Base-by-base conservation (phyloP, 2,113 vertebrate species). In the Labeo catla region DNA sequence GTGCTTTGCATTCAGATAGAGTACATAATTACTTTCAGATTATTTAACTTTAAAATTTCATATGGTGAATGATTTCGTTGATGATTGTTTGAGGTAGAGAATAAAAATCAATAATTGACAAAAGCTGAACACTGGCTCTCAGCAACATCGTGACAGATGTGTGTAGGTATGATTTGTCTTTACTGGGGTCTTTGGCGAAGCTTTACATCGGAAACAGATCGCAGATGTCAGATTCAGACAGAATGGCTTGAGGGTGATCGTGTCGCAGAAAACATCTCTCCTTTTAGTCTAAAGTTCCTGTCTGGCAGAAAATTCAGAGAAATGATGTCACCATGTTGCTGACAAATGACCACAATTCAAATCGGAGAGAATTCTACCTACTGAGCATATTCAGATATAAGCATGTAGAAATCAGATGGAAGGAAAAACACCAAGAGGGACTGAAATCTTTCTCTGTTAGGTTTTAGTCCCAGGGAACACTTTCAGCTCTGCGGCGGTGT, bases 61-160 rank as follows among this genome's bases (percentile, higher is more conserved):
- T 63, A 61, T 61, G 57, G 52, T 39, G 9, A 78, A 57, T 57
- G 15, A 45, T 12, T 59, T 63, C 13, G 6, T n/a, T 57, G 76
- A 47, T 23, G 76, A 47, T 23, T 49, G 3, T 68, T 19, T 93
- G 90, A 94, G 91, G 91, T 91, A 92, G 86, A 91, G 84, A 89
- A 91, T 92, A 90, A 91, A 94, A 93, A 94, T 94, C 92, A 91
- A 94, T 94, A 91, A 91, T 91, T 93, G 93, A 92, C 93, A 92
- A 93, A 90, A 65, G 59, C 92, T 91, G 91, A 92, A 93, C 92
- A 87, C 92, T 93, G 89, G 91, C 89, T 92, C 91, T 89, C 90
- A 86, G 91, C 90, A 89, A 86, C 90, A 91, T 91, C 90, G 89
- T 92, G 93, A 92, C 93, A 91, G 91, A 93, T 91, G 86, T 91